Base-by-base conservation (phyloP, 2,113 vertebrate genomes). In the Etheostoma spectabile region DNA sequence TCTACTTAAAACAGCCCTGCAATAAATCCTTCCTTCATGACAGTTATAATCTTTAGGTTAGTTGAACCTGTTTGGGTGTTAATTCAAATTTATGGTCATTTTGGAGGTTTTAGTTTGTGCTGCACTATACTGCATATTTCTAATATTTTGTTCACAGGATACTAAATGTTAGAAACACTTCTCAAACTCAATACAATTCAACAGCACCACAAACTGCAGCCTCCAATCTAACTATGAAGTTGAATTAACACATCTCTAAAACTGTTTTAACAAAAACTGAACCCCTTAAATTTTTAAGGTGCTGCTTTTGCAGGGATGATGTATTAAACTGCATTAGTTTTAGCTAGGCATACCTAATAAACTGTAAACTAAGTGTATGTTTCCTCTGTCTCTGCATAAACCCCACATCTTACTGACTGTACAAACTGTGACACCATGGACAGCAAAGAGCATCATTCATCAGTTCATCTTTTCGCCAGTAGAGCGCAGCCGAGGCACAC, bases 401-500 rank as follows among this genome's bases (percentile, higher is more conserved):
- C 4, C 24, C 30, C 56, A 52, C 38, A 0, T 4, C 3, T 0
- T 0, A 35, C 51, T 52, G 22, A 1, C 2, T 12, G 35, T 0
- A n/a, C 53, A 64, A 38, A 30, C 19, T n/a, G 46, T 42, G 22
- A 48, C 56, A 59, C 1, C 2, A 2, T 14, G 14, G 10, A 63
- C 22, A 21, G 22, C 74, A 45, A 3, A 16, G 5, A 52, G 19
- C 46, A 67, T 30, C 59, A 59, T 7, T 59, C 55, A 64, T 42
- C 80, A 80, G 51, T 83, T 77, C 72, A 22, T 30, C n/a, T 55
- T 45, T 16, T 35, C 67, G 70, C 77, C 92, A 91, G 82, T 8
- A 91, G 92, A 86, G 90, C 0, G 91, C 88, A 93, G 75, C 48
- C 79, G 75, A 65, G 78, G 78, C 68, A 80, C 79, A n/a, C 74